Evolutionary conservation across 2,113 vertebrate genomes (phyloP).

Genomic region (Dendrocopos noguchii): DNA sequence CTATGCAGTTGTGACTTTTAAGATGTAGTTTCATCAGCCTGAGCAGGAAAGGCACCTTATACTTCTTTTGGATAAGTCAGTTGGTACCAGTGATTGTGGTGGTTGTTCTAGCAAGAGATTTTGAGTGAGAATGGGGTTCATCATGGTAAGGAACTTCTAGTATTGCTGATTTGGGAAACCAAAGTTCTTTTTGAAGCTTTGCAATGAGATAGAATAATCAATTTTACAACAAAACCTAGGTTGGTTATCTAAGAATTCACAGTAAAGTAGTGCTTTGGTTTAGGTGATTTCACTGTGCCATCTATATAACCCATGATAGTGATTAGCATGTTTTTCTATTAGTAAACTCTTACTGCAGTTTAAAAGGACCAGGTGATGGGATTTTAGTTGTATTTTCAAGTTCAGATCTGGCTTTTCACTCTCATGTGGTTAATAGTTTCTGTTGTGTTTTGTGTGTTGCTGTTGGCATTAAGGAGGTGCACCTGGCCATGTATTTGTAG

Average conservation of each 20-base stretch:
- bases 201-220: neutral
- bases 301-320: neutral
- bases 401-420: neutral
- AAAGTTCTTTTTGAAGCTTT: neutral
- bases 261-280: neutral
- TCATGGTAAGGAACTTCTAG: neutral
- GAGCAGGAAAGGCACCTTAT: neutral
- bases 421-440: neutral
- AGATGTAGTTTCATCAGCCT: neutral
- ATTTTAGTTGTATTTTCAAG: neutral
- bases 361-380: neutral
- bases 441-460: neutral
- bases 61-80: neutral
- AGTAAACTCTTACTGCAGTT: neutral
- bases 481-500: neutral
- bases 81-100: neutral
- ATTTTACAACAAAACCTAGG: neutral
- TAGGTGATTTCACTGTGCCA: neutral
- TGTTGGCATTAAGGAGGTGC: neutral
- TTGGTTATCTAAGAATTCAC: neutral
- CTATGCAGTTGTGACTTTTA: neutral
- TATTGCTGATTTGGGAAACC: neutral
- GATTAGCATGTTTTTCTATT: neutral
- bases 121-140: neutral
- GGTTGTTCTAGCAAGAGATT: neutral